Evolutionary conservation across 2,888 invertebrate species (phyloP).

Genomic region (Sminthurinus aureus): DNA sequence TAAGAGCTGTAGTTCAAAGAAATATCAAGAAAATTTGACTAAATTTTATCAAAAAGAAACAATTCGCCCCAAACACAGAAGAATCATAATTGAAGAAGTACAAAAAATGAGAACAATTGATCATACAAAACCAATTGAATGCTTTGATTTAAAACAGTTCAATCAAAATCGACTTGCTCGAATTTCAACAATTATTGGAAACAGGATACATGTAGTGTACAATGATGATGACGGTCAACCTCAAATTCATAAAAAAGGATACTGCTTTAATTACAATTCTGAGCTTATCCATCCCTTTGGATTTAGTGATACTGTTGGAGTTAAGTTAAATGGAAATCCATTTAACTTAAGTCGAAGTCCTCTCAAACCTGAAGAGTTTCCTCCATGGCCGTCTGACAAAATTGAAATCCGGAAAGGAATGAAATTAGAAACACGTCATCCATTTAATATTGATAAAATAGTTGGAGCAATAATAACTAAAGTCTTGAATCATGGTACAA

Average conservation of each 20-base stretch:
- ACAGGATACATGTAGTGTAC: conserved; percentile 4
- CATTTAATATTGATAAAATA: neutral
- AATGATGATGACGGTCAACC: neutral
- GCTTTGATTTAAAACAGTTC: neutral
- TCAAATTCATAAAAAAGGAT: neutral
- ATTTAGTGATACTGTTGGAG: conserved; percentile 23
- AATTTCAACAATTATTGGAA: neutral
- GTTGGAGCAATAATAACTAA: conserved; percentile 28
- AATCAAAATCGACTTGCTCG: conserved; percentile 5
- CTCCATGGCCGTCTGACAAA: conserved; percentile 5
- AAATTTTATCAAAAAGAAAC: too few species aligned
- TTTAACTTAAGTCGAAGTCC: neutral
- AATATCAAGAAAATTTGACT: too few species aligned
- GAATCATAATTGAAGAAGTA: neutral
- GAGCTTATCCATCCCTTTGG: neutral
- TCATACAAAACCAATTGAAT: neutral
- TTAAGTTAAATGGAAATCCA: conserved; percentile 1
- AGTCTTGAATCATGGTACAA: conserved; percentile 28
- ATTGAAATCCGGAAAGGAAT: conserved; percentile 19
- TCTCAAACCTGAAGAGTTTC: neutral
- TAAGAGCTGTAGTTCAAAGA: too few species aligned
- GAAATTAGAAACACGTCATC: conserved; percentile 33
- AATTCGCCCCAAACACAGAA: neutral
- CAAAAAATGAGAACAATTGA: neutral
- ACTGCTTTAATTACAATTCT: conserved; percentile 7